These are phyloP conservation scores for Phalera bucephala DNA, from an alignment of 2,888 invertebrate genomes.

Conservation along the genomic window DNA sequence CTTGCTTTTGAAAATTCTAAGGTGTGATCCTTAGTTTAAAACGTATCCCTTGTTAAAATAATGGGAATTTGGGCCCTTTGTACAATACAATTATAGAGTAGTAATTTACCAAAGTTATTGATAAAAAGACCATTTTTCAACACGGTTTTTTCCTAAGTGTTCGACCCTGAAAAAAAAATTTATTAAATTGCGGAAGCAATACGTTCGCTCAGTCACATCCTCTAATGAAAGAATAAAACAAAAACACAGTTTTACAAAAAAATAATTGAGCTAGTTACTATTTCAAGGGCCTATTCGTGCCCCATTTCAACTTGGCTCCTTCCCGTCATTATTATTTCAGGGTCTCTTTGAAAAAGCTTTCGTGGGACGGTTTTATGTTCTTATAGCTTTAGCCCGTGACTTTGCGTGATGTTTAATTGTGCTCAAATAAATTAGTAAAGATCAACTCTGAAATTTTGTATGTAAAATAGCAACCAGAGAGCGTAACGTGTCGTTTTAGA, in stretches of 20 bases:
- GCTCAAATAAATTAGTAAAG: no score
- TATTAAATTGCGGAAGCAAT: conserved; percentile 14
- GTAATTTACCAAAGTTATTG: no score
- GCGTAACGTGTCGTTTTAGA: no score
- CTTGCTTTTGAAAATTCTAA: conserved; percentile 1
- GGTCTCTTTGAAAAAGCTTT: conserved; percentile 42
- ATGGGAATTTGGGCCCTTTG: no score
- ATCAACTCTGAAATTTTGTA: no score
- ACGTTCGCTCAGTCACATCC: conserved; percentile 16
- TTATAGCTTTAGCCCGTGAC: no score
- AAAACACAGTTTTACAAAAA: conserved; percentile 19
- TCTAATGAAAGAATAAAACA: conserved; percentile 13
- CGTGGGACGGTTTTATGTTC: conserved; percentile 42
- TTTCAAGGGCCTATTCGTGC: conserved; percentile 29
- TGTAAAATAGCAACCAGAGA: no score
- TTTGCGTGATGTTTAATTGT: no score
- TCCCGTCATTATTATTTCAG: conserved; percentile 51
- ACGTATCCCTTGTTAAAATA: not conserved
- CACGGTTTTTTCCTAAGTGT: no score
- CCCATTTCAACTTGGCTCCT: conserved; percentile 21
- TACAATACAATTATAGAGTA: no score
- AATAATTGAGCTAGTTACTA: conserved; percentile 33
- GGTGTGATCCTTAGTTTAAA: not conserved
- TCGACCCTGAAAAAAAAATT: no score
- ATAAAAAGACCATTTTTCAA: no score